These are phyloP conservation scores for Diadophis punctatus DNA, from an alignment of 2,113 vertebrate species.

Conservation along the genomic window DNA sequence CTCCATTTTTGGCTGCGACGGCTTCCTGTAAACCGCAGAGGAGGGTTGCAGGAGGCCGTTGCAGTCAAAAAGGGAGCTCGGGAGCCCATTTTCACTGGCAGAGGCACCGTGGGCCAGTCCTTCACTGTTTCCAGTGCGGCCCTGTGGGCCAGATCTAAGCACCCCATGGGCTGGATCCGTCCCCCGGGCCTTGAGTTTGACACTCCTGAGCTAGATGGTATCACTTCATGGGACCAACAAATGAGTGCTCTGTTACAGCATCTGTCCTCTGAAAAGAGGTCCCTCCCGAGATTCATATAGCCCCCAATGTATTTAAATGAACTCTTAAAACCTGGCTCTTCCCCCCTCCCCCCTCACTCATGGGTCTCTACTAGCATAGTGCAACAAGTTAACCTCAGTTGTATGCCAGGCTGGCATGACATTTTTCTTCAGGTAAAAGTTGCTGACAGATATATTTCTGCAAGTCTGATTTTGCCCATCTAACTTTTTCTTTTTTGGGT, in stretches of 20 bases:
- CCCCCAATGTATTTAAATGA: background rate
- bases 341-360: background rate
- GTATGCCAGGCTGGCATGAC: background rate
- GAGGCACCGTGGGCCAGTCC: no score
- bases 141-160: no score
- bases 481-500: background rate
- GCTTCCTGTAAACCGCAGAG: no score
- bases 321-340: background rate
- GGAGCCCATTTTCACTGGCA: no score
- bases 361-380: background rate
- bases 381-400: background rate
- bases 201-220: background rate
- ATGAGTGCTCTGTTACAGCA: background rate
- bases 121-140: no score
- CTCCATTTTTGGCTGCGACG: no score
- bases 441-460: background rate
- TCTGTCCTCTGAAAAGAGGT: background rate
- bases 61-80: no score
- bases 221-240: background rate
- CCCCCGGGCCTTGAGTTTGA: no score
- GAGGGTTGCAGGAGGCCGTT: no score
- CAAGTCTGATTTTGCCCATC: background rate
- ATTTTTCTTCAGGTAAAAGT: background rate
- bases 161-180: no score
- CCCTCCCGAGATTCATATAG: background rate